Evolutionary conservation across 1,140 invertebrate genomes (phyloP), one percentile per base, ranked within the genome.

Genomic region (Mylabris phalerata): DNA sequence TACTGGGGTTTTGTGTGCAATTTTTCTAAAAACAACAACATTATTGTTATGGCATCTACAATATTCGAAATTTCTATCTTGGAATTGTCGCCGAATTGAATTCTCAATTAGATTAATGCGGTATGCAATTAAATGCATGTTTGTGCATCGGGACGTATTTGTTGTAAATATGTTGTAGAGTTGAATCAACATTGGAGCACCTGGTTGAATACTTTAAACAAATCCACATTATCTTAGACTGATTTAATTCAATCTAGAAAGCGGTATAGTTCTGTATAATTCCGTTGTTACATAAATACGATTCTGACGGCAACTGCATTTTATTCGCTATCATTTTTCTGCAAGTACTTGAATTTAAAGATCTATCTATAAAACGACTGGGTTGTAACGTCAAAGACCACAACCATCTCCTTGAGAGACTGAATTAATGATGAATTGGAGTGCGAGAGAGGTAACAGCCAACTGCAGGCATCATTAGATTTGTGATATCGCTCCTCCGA

Each of bases 281-380:
- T 51, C 38, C 3, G 40, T 9, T 13, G 49, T 19, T 51, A 41
- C 49, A 51, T 41, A 51, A 41, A 41, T 39, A 40, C 27, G 19
- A 25, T 46, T 19, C 32, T 54, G 42, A 45, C 19, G 19, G 43
- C 51, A 54, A 46, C 51, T 42, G 51, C 51, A 54, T 27, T 9
- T 26, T 49, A 38, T 50, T 27, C 39, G 41, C 38, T 49, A 46
- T 45, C 32, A 32, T 32, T 32, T 32, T 45, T 49, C 48, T 44
- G 55, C 45, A 58, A 45, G 48, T 48, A 45, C 57, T 58, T 50
- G 57, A 58, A 58, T 58, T 58, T 48, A 27, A 43, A 58, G 57
- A 58, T 5, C 4, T 4, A 32, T 58, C 48, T 50, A 58, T 58
- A 49, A 45, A 49, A 39, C 48, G 49, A 46, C 50, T 58, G 51